A percentile compares a stretch with the other conserved stretches of the same genome.
These are phyloP conservation scores for Leucophenga varia DNA, from an alignment of 1,140 invertebrate species.

Conservation along the genomic window DNA sequence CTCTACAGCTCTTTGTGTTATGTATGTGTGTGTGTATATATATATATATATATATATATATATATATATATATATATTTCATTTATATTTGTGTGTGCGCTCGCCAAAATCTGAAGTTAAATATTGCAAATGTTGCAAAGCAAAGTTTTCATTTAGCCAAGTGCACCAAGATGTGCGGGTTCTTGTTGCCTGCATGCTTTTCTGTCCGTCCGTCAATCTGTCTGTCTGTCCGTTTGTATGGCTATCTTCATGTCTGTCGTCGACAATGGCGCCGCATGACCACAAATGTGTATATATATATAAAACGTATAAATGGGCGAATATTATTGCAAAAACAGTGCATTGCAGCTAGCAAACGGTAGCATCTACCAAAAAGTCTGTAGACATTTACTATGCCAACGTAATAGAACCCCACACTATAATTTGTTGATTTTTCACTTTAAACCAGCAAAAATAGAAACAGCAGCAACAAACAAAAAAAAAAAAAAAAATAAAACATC, in stretches of 20 bases:
- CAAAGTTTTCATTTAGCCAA: slow-evolving; percentile 21
- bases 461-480: slow-evolving; percentile 13
- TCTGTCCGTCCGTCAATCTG: slow-evolving; percentile 14
- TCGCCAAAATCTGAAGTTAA: slow-evolving; percentile 41
- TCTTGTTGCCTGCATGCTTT: slow-evolving; percentile 1
- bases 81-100: background rate
- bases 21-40: background rate
- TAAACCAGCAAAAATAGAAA: slow-evolving; percentile 8
- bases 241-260: too few relatives aligned
- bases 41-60: background rate
- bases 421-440: slow-evolving; percentile 46
- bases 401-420: slow-evolving; percentile 21
- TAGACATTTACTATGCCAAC: slow-evolving; percentile 9
- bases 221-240: too few relatives aligned
- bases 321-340: too few relatives aligned
- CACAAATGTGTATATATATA: slow-evolving; percentile 2
- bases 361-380: too few relatives aligned
- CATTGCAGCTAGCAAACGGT: background rate
- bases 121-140: slow-evolving; percentile 39
- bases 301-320: too few relatives aligned
- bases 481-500: too few relatives aligned
- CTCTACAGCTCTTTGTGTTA: background rate
- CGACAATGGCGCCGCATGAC: slow-evolving; percentile 4
- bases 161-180: slow-evolving; percentile 24
- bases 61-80: background rate